Evolutionary conservation across 1,140 invertebrate genomes (phyloP), one percentile per base, ranked within the genome.

Genomic region (Atopsyche davidsoni): DNA sequence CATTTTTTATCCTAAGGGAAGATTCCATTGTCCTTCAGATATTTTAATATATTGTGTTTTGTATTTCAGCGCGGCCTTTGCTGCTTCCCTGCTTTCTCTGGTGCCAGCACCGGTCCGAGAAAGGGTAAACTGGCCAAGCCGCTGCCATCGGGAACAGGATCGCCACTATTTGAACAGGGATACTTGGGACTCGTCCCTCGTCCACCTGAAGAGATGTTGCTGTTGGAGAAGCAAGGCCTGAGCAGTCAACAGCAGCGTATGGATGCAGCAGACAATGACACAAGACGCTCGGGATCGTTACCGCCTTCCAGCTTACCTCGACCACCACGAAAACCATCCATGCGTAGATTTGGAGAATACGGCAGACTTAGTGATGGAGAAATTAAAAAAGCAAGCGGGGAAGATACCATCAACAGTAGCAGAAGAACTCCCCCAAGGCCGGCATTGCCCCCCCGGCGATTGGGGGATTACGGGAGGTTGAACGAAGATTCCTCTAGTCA

Each of bases 81-180:
- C 80, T 89, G 84, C 80, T 87, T 88, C 83, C 85, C 86, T 76
- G 85, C 83, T 81, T 81, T 87, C 81, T 75, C 82, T 84, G 80
- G 86, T 85, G 76, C 83, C 81, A 75, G 83, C 80, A 73, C 81
- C 83, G 64, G 81, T 78, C 76, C 81, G 76, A 74, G 84, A 85
- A 84, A 86, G 80, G 82, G 83, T 80, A 85, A 84, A 83, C 78
- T 86, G 77, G 75, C 83, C 81, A 79, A 86, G 73, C 79, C 83
- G 83, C 64, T 89, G 73, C 77, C 86, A 65, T 78, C 68, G 17
- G 65, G 65, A 0, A 65, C 58, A 3, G 75, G 77, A 40, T 68
- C 70, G 9, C 72, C 73, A 6, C 74, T 77, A 35, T 78, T 72
- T 61, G 70, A 78, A 60, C 71, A 70, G 57, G 69, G 72, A 45